Base-by-base conservation (phyloP, 2,113 vertebrate genomes). In the Sceloporus tristichus region DNA sequence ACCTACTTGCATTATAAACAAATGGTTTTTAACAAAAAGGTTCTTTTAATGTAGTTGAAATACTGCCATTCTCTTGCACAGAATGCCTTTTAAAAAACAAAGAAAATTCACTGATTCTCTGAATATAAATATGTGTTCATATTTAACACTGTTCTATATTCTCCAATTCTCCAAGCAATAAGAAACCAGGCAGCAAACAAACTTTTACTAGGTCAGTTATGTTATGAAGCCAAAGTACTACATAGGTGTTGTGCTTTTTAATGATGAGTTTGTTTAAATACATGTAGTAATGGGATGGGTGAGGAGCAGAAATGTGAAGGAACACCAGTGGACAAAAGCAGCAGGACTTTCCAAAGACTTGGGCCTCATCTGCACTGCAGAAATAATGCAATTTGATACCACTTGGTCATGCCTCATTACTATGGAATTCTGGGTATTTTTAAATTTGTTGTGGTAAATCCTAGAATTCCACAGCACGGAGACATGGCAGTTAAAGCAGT, bases 1-100 rank as follows among this genome's bases (percentile, higher is more conserved):
- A 84, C 82, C 65, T 23, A 87, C 29, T 89, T 84, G 38, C 66
- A 82, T 4, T 66, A 40, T 66, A 82, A 66, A 42, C 19, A 42
- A 66, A 40, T 40, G 6, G 11, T 25, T 42, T 82, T 23, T 66
- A 71, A 71, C 6, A 81, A 19, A 18, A 81, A 18, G 38, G n/a
- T 18, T 19, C 78, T 29, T 59, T 9, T 13, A 62, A 5, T 5
- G 2, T 34, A 38, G 14, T 19, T 79, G 54, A 59, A 79, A 59
- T 21, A 38, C 9, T 40, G 9, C 38, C 38, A 70, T 70, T 71
- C 34, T 82, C 40, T 71, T 65, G n/a, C 59, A 16, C 18, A 40
- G 56, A 62, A 62, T 38, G 27, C 27, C 4, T 42, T 76, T 42
- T 34, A 5, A 40, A 76, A 42, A 71, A 34, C 34, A 74, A 76